phyloP scores from a whole-genome alignment of 2,888 invertebrate species.

The Ophonus ardosiacus region DNA sequence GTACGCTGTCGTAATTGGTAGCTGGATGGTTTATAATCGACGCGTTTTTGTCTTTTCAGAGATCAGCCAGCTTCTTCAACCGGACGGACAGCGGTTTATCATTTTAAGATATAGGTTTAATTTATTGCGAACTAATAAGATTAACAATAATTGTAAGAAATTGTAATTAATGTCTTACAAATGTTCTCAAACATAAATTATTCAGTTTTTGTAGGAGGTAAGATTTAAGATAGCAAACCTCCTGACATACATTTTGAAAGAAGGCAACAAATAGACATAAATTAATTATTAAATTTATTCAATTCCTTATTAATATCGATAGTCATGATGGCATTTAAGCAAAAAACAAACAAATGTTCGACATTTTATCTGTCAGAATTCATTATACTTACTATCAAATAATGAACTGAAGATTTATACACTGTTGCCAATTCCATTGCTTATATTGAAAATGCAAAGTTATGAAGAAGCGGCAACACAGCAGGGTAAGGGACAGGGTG shows the following conservation, averaged over 20 bases:
- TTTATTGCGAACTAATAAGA: background rate
- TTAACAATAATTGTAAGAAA: background rate
- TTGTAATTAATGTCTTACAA: background rate
- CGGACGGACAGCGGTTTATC: background rate
- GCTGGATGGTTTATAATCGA: slow-evolving; percentile 53
- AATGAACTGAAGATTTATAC: too few relatives aligned
- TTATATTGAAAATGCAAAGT: too few relatives aligned
- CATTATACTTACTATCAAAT: too few relatives aligned
- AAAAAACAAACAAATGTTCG: too few relatives aligned
- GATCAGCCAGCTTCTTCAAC: background rate
- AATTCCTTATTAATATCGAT: too few relatives aligned
- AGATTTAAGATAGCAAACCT: background rate
- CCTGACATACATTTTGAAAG: background rate
- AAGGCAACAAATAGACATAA: too few relatives aligned
- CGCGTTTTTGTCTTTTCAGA: slow-evolving; percentile 34
- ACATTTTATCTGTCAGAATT: too few relatives aligned
- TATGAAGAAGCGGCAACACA: too few relatives aligned
- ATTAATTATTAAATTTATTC: too few relatives aligned
- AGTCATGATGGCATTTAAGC: too few relatives aligned
- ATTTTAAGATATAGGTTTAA: background rate
- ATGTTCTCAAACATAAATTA: background rate
- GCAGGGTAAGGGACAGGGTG: too few relatives aligned
- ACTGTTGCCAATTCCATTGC: too few relatives aligned
- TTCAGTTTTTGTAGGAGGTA: background rate
- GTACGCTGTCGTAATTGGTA: slow-evolving; percentile 60